These are phyloP conservation scores for Proales similis DNA, from an alignment of 1,140 invertebrate species.

Conservation along the genomic window DNA sequence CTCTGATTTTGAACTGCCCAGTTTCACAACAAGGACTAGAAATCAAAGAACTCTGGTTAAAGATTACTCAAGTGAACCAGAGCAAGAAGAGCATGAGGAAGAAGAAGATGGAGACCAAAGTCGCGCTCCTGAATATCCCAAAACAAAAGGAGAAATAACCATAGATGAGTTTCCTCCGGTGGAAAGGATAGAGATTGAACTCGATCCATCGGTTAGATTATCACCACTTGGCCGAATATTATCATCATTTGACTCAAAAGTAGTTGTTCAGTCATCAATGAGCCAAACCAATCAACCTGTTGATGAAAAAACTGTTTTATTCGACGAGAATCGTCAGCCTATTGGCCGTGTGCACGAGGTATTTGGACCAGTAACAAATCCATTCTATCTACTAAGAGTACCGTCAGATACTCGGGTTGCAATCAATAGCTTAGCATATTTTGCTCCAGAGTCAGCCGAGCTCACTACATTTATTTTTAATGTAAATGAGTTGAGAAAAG, in stretches of 20 bases:
- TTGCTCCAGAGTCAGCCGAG: conserved; percentile 62
- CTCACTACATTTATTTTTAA: conserved; percentile 67
- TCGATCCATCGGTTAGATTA: conserved; percentile 12
- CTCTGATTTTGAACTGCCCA: neutral
- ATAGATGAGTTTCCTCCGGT: conserved; percentile 28
- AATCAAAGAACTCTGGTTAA: neutral
- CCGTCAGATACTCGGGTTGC: conserved; percentile 58
- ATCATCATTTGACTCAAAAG: conserved; percentile 18
- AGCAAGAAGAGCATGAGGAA: neutral
- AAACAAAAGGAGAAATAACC: conserved; percentile 27
- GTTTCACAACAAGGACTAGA: neutral
- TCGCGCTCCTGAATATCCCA: conserved; percentile 11
- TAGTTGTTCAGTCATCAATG: conserved; percentile 4
- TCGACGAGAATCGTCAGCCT: conserved; percentile 18
- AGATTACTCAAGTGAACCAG: no score
- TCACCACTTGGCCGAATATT: conserved; percentile 27
- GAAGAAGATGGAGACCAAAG: neutral
- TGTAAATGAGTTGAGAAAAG: conserved; percentile 60
- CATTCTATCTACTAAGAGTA: conserved; percentile 70
- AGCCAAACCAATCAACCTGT: conserved; percentile 12
- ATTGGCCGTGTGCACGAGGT: conserved; percentile 71
- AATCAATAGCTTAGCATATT: conserved; percentile 66
- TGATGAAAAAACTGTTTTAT: conserved; percentile 29
- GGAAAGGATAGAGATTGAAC: conserved; percentile 11
- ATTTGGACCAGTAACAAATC: conserved; percentile 69